Conservation (phyloP, 2,797 vertebrate species). For the Orientallactaga sibirica region DNA sequence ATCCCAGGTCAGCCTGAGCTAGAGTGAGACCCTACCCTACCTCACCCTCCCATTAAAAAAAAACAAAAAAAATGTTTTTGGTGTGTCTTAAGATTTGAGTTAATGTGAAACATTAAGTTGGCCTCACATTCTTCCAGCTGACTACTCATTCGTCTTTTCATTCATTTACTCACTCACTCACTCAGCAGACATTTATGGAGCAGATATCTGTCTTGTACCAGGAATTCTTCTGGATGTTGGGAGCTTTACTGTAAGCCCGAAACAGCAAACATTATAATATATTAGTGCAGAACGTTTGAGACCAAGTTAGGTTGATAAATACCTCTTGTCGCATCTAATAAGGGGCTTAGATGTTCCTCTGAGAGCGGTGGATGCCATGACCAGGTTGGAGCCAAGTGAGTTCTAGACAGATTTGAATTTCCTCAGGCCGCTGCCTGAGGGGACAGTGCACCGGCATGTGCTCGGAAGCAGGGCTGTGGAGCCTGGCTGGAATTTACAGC, state of each 20-base stretch:
- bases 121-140: background rate
- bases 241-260: background rate
- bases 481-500: background rate
- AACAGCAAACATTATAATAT: slow-evolving; percentile 23
- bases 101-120: background rate
- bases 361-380: background rate
- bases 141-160: background rate
- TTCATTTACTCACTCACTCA: background rate
- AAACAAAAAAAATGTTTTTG: too few relatives aligned
- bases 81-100: background rate
- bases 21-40: too few relatives aligned
- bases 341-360: background rate
- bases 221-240: background rate
- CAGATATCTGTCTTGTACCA: background rate
- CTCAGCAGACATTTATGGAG: background rate
- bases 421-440: background rate
- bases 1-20: too few relatives aligned
- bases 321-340: background rate
- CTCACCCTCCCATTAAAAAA: too few relatives aligned
- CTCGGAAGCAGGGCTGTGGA: background rate
- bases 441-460: background rate
- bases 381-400: background rate
- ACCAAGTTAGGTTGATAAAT: background rate
- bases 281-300: background rate
- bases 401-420: background rate